Evolutionary conservation across 2,113 vertebrate species (phyloP), one percentile per base, ranked within the genome.

Genomic region (Stegastes partitus): DNA sequence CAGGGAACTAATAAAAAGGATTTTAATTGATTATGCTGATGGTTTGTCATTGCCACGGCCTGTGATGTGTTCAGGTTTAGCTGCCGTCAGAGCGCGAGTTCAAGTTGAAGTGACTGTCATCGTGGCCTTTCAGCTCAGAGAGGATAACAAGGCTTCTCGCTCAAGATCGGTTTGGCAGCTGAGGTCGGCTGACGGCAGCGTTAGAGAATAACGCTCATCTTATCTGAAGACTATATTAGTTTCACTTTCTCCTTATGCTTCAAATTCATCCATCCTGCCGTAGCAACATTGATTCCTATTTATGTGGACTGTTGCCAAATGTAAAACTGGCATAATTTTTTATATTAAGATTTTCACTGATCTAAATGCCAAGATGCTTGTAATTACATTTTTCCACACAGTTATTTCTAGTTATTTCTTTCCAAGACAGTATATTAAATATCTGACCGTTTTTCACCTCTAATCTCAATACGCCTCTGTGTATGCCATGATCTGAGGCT

Each of bases 21-120:
- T 68, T 88, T 70, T 15, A 80, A 84, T 82, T 89, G 84, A 91
- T 93, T 83, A 73, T 74, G 61, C 82, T 81, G 77, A 68, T 64
- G 71, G 51, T 37, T 51, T 69, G 65, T 75, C 82, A 68, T 50
- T 72, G 56, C 54, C 63, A 42, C 53, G 51, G 47, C 23, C 31
- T 74, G 37, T 58, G 49, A 65, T 22, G 47, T 57, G 57, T 63
- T 55, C 8, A 70, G 70, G 51, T 85, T 53, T 62, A 68, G 63
- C 42, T 67, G 22, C 21, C 5, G 5, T 69, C 50, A 7, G 49
- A 85, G 73, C 57, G 75, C 44, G 79, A 56, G 75, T 86, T 92
- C 56, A 82, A 77, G 63, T 65, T 66, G 53, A 83, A 63, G 56
- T 63, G 70, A 54, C 9, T 80, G 84, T 84, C 72, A 76, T 55